These are phyloP conservation scores for Phalloptychus januarius DNA, from an alignment of 2,797 vertebrate species.

Conservation along the genomic window DNA sequence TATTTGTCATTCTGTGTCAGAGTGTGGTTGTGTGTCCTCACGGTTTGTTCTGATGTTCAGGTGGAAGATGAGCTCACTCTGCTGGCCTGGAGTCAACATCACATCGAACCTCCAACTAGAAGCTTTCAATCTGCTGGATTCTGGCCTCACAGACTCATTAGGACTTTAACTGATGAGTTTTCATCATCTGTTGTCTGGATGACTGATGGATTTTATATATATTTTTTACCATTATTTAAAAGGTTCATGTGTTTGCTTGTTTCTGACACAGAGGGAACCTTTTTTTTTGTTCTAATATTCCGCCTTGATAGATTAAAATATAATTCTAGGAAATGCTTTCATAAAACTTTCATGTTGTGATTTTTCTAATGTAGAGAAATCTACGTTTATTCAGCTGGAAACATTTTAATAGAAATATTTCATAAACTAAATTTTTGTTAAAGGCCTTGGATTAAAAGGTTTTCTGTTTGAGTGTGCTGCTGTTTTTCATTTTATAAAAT, in stretches of 20 bases:
- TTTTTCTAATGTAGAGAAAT: neutral
- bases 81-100: neutral
- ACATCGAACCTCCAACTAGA: conserved; percentile 10
- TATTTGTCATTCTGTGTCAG: neutral
- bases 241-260: conserved; percentile 16
- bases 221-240: conserved; percentile 54
- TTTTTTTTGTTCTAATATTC: conserved; percentile 1
- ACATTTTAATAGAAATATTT: conserved; percentile 52
- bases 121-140: neutral
- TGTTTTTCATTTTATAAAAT: too few species aligned
- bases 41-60: conserved; percentile 37
- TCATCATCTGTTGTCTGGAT: conserved; percentile 31
- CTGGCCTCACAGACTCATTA: conserved; percentile 18
- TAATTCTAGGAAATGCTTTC: conserved; percentile 18
- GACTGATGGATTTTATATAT: conserved; percentile 13
- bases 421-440: conserved; percentile 40
- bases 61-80: conserved; percentile 67
- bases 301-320: conserved; percentile 9
- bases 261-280: conserved; percentile 13
- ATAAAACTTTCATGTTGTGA: neutral
- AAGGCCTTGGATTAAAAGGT: conserved; percentile 59
- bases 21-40: neutral
- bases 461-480: conserved; percentile 37
- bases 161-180: conserved; percentile 45
- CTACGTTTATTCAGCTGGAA: conserved; percentile 11